A percentile compares a stretch with the other conserved stretches of the same genome.
Evolutionary conservation across 2,797 vertebrate species (phyloP).

Genomic region (Carapus acus): DNA sequence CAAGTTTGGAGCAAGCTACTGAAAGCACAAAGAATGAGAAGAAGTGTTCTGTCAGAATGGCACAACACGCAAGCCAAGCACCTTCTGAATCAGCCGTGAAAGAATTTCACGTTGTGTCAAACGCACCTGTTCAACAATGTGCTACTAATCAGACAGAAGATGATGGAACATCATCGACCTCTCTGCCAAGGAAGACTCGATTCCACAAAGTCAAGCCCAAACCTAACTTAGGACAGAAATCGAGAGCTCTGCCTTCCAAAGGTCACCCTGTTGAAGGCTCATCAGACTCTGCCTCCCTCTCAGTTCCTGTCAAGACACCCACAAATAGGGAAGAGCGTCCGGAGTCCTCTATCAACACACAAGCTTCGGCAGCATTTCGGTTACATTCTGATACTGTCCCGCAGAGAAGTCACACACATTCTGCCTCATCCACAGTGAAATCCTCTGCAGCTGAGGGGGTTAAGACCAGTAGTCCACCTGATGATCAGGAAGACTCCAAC

Average conservation of each 20-base stretch:
- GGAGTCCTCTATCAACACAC: slow-evolving; percentile 4
- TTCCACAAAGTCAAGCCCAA: slow-evolving; percentile 35
- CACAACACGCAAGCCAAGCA: background rate
- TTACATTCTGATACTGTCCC: background rate
- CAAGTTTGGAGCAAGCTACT: slow-evolving; percentile 15
- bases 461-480: slow-evolving; percentile 2
- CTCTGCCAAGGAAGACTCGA: background rate
- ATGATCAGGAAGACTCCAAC: background rate
- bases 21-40: slow-evolving; percentile 12
- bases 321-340: background rate
- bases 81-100: background rate
- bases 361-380: slow-evolving; percentile 9
- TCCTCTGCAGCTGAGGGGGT: slow-evolving; percentile 1
- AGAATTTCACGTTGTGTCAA: slow-evolving; percentile 3
- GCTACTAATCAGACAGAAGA: slow-evolving; percentile 15
- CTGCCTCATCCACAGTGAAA: slow-evolving; percentile 2
- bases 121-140: slow-evolving; percentile 5
- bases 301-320: background rate
- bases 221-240: slow-evolving; percentile 8
- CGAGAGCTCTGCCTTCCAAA: slow-evolving; percentile 30
- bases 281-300: slow-evolving; percentile 8
- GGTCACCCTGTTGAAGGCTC: slow-evolving; percentile 12
- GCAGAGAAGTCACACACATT: background rate
- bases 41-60: background rate
- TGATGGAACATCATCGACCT: background rate